Conservation (phyloP, 2,888 invertebrate species). For the Ormyrus labotus region DNA sequence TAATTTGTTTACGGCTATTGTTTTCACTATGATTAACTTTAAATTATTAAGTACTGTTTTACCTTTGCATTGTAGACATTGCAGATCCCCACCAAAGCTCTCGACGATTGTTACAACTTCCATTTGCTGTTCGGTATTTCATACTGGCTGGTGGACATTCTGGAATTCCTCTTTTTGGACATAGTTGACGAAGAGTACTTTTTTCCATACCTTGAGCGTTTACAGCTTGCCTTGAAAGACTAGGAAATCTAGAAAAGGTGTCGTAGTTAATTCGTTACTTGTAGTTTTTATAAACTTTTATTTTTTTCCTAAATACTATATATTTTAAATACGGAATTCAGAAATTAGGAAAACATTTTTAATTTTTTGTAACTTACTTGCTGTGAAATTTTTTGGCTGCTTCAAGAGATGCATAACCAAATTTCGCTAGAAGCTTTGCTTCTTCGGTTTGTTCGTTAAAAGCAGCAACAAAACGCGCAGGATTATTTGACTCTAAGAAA, state of each 20-base stretch:
- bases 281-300: no score
- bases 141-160: conserved; percentile 82
- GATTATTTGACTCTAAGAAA: conserved; percentile 80
- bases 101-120: conserved; percentile 90
- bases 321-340: no score
- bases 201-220: conserved; percentile 60
- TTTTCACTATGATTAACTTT: neutral
- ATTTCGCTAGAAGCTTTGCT: conserved; percentile 80
- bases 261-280: neutral
- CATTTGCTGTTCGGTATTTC: conserved; percentile 89
- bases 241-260: conserved; percentile 62
- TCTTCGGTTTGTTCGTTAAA: conserved; percentile 84
- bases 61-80: conserved; percentile 86
- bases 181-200: conserved; percentile 79
- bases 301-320: no score
- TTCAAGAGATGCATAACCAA: conserved; percentile 84
- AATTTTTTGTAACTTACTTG: conserved; percentile 77
- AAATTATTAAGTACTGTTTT: neutral
- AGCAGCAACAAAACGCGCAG: conserved; percentile 83
- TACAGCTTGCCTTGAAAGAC: conserved; percentile 62
- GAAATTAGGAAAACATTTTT: no score
- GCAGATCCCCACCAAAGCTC: conserved; percentile 89
- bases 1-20: neutral
- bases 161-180: conserved; percentile 82
- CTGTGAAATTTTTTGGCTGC: conserved; percentile 80